Base-by-base conservation (phyloP, 2,113 vertebrate genomes). In the Hipposideros armiger region DNA sequence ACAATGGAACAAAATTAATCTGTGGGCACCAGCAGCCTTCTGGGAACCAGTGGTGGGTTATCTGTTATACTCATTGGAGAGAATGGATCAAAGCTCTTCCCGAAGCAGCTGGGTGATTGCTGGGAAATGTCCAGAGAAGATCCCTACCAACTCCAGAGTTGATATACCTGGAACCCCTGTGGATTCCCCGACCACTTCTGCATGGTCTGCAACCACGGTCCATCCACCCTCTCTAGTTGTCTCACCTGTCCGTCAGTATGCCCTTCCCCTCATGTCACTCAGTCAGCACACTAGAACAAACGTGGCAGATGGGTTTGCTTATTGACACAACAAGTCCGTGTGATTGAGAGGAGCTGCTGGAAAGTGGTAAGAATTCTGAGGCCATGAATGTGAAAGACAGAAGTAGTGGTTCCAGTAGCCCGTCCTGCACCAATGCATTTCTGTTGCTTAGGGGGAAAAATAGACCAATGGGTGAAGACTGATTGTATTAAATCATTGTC, bases 321-420 rank as follows among this genome's bases (percentile, higher is more conserved):
- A 92, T 67, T 62, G 47, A 83, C 36, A 14, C 64, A 96, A 14
- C 64, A 96, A 73, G n/a, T 74, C 13, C 30, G 73, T 54, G 70
- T 92, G 42, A 56, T 11, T 36, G 54, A 64, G 26, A 77, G 17
- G 10, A 78, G 26, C 3, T 78, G 26, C 26, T 69, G 19, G 20
- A 67, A 82, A 62, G 15, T 87, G 36, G 36, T 77, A 78, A 73
- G 77, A 67, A 52, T 10, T 62, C 4, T 45, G 26, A 69, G 22
- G 28, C 20, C 16, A 0, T 8, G 62, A 32, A 40, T 45, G 36
- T 58, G 20, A 36, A 58, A 42, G 64, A 67, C 74, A 45, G 24
- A n/a, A 13, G 70, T n/a, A 20, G n/a, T 4, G 30, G 14, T 14
- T 60, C 11, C 3, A 1, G 36, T 32, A n/a, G 15, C 32, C 10